Evolutionary conservation across 1,140 invertebrate genomes (phyloP).

Genomic region (Sycophila sp.): DNA sequence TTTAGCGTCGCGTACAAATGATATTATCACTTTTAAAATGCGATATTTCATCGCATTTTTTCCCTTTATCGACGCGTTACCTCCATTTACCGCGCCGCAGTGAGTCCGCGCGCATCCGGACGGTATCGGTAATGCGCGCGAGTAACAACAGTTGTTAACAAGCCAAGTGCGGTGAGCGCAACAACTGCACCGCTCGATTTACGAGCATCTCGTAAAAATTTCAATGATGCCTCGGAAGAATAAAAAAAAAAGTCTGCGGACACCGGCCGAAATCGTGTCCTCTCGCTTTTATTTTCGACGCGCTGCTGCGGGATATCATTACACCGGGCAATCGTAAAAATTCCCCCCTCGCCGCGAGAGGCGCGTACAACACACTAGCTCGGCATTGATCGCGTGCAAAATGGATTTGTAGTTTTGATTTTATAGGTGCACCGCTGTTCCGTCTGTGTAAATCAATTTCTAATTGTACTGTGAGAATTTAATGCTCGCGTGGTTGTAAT

Average conservation of each 20-base stretch:
- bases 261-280: neutral
- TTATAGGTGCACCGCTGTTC: too few species aligned
- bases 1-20: too few species aligned
- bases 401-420: slow-evolving; percentile 1
- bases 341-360: neutral
- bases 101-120: neutral
- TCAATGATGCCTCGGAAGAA: neutral
- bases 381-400: neutral
- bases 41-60: too few species aligned
- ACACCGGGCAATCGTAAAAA: slow-evolving; percentile 23
- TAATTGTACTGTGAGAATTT: too few species aligned
- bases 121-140: neutral
- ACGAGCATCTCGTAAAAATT: slow-evolving; percentile 21
- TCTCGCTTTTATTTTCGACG: neutral
- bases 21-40: too few species aligned
- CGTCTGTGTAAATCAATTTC: too few species aligned
- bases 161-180: neutral
- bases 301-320: slow-evolving; percentile 13
- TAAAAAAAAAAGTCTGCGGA: neutral
- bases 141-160: slow-evolving; percentile 19
- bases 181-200: neutral
- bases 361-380: slow-evolving; percentile 7
- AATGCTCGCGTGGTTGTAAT: too few species aligned
- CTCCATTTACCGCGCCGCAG: neutral
- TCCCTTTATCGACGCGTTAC: neutral